phyloP scores from a whole-genome alignment of 1,140 invertebrate genomes.

The Anastatus disparis region DNA sequence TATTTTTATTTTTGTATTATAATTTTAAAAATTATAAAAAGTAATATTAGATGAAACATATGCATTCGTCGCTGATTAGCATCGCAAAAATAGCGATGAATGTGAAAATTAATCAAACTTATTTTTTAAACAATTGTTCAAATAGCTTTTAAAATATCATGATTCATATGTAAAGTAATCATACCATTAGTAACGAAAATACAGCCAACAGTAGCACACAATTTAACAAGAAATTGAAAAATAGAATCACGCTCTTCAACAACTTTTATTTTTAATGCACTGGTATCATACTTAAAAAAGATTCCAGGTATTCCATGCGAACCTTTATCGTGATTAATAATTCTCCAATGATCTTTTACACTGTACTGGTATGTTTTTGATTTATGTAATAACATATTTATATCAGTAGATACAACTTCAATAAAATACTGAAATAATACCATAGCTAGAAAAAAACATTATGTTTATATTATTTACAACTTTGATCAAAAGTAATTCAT shows the following conservation, averaged over 20 bases:
- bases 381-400: constrained; percentile 77
- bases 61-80: too few species aligned
- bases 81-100: too few species aligned
- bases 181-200: constrained; percentile 86
- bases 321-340: constrained; percentile 78
- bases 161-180: neutral
- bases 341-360: constrained; percentile 86
- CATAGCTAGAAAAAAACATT: constrained; percentile 76
- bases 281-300: constrained; percentile 95
- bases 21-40: too few species aligned
- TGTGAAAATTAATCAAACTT: constrained; percentile 15
- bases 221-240: constrained; percentile 82
- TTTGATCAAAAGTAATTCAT: too few species aligned
- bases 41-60: too few species aligned
- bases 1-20: too few species aligned
- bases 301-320: constrained; percentile 93
- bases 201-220: constrained; percentile 91
- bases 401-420: constrained; percentile 93
- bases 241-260: constrained; percentile 83
- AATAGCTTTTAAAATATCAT: too few species aligned
- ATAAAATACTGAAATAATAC: constrained; percentile 94
- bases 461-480: too few species aligned
- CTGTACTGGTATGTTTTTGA: constrained; percentile 92
- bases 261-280: constrained; percentile 87
- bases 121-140: neutral